Percentiles rank a stretch among this genome's conserved stretches.
Evolutionary conservation across 2,113 vertebrate species (phyloP).

Genomic region (Coregonus clupeaformis): DNA sequence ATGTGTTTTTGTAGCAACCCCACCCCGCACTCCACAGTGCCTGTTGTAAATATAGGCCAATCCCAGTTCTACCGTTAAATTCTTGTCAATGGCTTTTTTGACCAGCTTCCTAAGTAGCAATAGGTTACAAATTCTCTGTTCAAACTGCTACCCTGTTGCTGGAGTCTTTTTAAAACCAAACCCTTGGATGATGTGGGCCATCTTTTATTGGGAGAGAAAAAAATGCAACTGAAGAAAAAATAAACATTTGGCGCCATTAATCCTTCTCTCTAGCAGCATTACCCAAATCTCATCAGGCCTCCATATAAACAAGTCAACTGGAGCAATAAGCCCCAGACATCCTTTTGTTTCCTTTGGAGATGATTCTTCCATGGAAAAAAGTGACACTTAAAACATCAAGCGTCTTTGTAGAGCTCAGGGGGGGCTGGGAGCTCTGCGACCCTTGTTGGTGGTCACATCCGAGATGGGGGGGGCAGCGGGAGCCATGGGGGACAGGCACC

Average conservation of each 20-base stretch:
- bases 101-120: not conserved
- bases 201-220: too few relatives aligned
- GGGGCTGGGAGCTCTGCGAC: slow-evolving; percentile 59
- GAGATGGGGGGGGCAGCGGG: not conserved
- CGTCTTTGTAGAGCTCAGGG: slow-evolving; percentile 15
- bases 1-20: slow-evolving; percentile 41
- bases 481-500: not conserved
- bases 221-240: not conserved
- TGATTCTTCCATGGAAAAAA: slow-evolving; percentile 52
- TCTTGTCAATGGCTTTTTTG: slow-evolving; percentile 9
- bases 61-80: slow-evolving; percentile 7
- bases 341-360: slow-evolving; percentile 38
- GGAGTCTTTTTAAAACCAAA: not conserved
- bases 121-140: slow-evolving; percentile 9
- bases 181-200: not conserved
- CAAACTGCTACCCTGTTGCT: slow-evolving; percentile 6
- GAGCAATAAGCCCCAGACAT: slow-evolving; percentile 17
- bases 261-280: not conserved
- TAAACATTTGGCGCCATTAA: slow-evolving; percentile 14
- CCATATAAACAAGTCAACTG: slow-evolving; percentile 13
- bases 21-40: slow-evolving; percentile 2
- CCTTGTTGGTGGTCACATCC: slow-evolving; percentile 43
- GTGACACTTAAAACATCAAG: slow-evolving; percentile 51
- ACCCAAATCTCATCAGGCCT: slow-evolving; percentile 13
- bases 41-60: slow-evolving; percentile 21